Evolutionary conservation across 2,113 vertebrate genomes (phyloP), one percentile per base, ranked within the genome.

Genomic region (Pardalotus punctatus): DNA sequence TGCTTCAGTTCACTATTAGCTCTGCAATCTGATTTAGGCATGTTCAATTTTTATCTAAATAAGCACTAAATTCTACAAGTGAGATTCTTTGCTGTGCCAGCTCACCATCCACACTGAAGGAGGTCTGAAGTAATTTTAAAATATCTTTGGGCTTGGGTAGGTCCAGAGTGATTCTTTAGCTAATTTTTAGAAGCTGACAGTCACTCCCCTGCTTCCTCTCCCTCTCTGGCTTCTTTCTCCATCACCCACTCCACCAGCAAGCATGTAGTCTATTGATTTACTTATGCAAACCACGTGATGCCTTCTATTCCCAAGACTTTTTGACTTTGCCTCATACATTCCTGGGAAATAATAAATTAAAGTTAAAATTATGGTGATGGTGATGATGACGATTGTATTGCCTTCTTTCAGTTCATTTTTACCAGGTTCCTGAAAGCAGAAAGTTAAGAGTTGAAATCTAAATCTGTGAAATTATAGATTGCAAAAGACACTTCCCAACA

Each of bases 331-430:
- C 22, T 74, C 47, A 43, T 42, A 19, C 16, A 4, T 78, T 35
- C 27, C 23, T 40, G 12, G 9, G 10, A 70, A 82, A 50, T 13
- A 38, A 66, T 25, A 62, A 60, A 71, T 35, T 84, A 61, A 76
- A 22, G 33, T 31, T 5, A 24, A 18, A 29, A 22, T 80, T 7
- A 25, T 40, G 29, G 4, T 61, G 13, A 57, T 67, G 27, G 47
- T 33, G 27, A 10, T 54, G 14, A 27, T 47, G 14, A 45, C 3
- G 7, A 65, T 38, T 85, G 16, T 81, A 69, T 94, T 64, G 12
- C 42, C 95, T 96, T 96, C 62, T 51, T 88, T 70, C 22, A 61
- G 29, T 79, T 82, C 0, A 5, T 67, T 95, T 95, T 90, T 94
- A 48, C 56, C 66, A 87, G 12, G 54, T 58, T 88, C 25, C 31